Evolutionary conservation across 2,113 vertebrate species (phyloP), one percentile per base, ranked within the genome.

Genomic region (Nipponia nippon): DNA sequence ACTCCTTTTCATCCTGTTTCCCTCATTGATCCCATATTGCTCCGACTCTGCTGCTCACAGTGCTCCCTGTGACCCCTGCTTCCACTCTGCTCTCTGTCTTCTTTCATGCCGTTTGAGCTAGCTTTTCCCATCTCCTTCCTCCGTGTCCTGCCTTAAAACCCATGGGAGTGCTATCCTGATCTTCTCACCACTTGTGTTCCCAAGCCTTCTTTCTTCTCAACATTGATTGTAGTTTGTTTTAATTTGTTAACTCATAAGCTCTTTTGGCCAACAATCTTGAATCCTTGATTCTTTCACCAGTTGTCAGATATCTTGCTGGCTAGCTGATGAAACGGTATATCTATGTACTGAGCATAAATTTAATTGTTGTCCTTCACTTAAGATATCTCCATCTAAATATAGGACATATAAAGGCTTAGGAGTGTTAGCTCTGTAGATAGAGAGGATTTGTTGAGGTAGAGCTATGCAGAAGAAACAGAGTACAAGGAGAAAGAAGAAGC

Each of bases 211-310:
- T 93, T 69, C 73, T 94, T 89, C 87, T 88, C 49, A 87, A 36
- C 70, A 91, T 87, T 73, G 89, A 92, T 55, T 88, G 61, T n/a
- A 79, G 80, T 83, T 87, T 85, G 49, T 83, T 94, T 95, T 90
- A 66, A 87, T 97, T 81, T 91, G 16, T 59, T 87, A 87, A 76
- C 49, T 59, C 36, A 11, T 59, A 72, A 93, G 53, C 12, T 70
- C 77, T 91, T 91, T 84, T 30, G 53, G 49, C 52, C 81, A 88
- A 66, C 66, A 56, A 5, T 69, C 78, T 49, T 72, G 44, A 91
- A 27, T 94, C 55, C 73, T 85, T 3, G 3, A 44, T 91, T 89
- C 66, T 88, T 93, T 80, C 53, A 76, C 20, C 20, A 66, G 46
- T 56, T 93, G 65, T 82, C 81, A 83, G 53, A 49, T 69, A 93